A percentile compares a stretch with the other conserved stretches of the same genome.
Conservation (phyloP, 2,888 invertebrate species). For the Drosophila anomalata region DNA sequence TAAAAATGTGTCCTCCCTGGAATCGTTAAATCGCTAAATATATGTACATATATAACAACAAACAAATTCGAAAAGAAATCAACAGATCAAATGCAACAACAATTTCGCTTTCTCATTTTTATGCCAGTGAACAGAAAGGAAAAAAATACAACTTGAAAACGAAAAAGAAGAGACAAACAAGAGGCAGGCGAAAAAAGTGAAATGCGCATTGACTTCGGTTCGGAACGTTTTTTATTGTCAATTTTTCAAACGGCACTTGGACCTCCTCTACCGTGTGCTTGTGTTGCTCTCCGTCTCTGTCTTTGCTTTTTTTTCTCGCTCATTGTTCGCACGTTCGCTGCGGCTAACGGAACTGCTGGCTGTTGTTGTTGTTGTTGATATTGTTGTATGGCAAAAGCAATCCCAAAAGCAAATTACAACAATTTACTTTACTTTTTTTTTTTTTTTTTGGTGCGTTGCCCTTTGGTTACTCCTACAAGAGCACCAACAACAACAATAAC, state of each 20-base stretch:
- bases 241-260: constrained; percentile 72
- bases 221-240: constrained; percentile 56
- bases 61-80: constrained; percentile 49
- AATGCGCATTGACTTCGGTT: constrained; percentile 72
- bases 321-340: constrained; percentile 26
- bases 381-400: constrained; percentile 55
- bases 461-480: constrained; percentile 60
- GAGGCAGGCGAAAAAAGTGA: constrained; percentile 63
- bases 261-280: constrained; percentile 51
- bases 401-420: constrained; percentile 58
- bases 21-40: constrained; percentile 53
- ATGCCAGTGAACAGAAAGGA: constrained; percentile 9
- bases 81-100: constrained; percentile 55
- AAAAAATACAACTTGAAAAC: constrained; percentile 36
- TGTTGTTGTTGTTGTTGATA: constrained; percentile 29
- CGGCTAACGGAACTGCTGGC: constrained; percentile 66
- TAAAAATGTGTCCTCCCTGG: background rate
- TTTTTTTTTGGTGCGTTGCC: constrained; percentile 65
- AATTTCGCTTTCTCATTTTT: constrained; percentile 66
- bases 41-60: background rate
- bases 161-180: constrained; percentile 35
- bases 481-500: constrained; percentile 30
- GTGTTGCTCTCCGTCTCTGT: constrained; percentile 46
- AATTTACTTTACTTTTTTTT: constrained; percentile 12
- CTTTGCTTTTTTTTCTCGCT: constrained; percentile 11